Evolutionary conservation across 2,888 invertebrate genomes (phyloP), one percentile per base, ranked within the genome.

Genomic region (Cosmia pyralina): DNA sequence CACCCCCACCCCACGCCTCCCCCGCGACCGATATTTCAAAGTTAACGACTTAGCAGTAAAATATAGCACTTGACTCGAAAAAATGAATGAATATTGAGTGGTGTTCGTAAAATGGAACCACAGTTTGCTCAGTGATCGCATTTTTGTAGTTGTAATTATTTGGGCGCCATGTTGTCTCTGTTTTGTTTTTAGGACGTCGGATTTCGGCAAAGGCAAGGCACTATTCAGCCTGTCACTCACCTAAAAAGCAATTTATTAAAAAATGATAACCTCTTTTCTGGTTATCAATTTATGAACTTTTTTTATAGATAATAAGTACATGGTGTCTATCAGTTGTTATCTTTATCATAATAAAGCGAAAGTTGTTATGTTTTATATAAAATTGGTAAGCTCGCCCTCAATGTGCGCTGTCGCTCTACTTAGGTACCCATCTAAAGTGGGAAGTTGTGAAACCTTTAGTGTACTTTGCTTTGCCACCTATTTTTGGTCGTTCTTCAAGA

Each of bases 1-100:
- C 91, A 88, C 91, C 92, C 88, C 73, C 68, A 76, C 77, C 86
- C 80, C 80, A 81, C 75, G 81, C 81, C 87, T 86, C 86, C 90
- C 88, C 85, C 88, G 81, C 91, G 91, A 86, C 93, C 94, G 94
- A 95, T 95, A 95, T 95, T 95, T 95, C 95, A 95, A 95, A 95
- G 94, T 95, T 95, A 96, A 96, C 96, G 96, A 95, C 94, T 92
- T 89, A 85, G 89, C 92, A 90, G 92, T 95, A 95, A 95, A 95
- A 94, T 95, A 95, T 94, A 93, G 92, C 94, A 92, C 92, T 93
- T 91, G 93, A 92, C 90, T 92, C 89, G 90, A 92, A 92, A 94
- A 93, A 90, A 88, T 90, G 93, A 93, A 93, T 92, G 92, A 91
- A 92, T 93, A 91, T 92, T 90, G 92, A 91, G 87, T 88, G 86